Conservation (phyloP, 2,888 invertebrate genomes). For the Sericinus montela region DNA sequence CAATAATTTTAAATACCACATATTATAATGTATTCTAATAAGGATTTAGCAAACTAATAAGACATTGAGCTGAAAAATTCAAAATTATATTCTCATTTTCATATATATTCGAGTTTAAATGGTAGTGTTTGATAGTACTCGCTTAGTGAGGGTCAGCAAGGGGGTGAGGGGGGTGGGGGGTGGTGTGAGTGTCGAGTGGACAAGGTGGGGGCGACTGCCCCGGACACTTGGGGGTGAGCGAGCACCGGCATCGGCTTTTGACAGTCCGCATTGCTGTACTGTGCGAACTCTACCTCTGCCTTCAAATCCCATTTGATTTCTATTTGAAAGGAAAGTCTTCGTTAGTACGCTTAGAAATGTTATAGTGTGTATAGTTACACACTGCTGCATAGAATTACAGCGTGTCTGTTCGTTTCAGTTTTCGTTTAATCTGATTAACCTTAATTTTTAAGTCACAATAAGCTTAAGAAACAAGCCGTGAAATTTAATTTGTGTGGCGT, state of each 20-base stretch:
- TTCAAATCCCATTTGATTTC: slow-evolving; percentile 18
- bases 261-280: slow-evolving; percentile 63
- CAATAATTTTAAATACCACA: too few species aligned
- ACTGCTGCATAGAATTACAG: too few species aligned
- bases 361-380: too few species aligned
- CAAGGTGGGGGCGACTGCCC: slow-evolving; percentile 42
- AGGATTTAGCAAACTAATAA: too few species aligned
- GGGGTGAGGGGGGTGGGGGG: slow-evolving; percentile 35
- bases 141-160: slow-evolving; percentile 47
- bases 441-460: too few species aligned
- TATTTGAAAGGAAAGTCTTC: background rate
- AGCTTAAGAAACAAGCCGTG: too few species aligned
- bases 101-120: slow-evolving; percentile 26
- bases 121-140: slow-evolving; percentile 29
- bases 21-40: too few species aligned
- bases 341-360: too few species aligned
- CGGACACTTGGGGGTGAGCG: slow-evolving; percentile 57
- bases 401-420: too few species aligned
- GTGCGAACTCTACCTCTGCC: slow-evolving; percentile 17
- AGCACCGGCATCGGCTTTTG: slow-evolving; percentile 60
- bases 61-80: too few species aligned
- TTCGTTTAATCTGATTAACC: too few species aligned
- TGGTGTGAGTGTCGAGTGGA: slow-evolving; percentile 27
- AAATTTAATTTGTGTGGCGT: too few species aligned
- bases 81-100: background rate